Percentiles rank a stretch among this genome's conserved stretches.
Conservation (phyloP, 2,113 vertebrate genomes). For the Cheirogaleus medius region DNA sequence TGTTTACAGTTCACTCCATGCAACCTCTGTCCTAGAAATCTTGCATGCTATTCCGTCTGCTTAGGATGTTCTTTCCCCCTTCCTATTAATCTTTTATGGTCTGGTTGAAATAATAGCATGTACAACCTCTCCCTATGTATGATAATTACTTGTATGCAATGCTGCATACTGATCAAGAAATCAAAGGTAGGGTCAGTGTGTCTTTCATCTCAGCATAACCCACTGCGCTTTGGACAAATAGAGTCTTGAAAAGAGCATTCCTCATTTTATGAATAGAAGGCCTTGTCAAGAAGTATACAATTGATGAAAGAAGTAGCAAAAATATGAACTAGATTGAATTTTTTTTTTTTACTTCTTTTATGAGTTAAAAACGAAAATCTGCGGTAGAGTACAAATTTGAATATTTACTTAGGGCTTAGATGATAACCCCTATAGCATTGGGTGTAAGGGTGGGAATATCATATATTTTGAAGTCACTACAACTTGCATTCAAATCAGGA, state of each 20-base stretch:
- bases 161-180: not conserved
- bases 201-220: not conserved
- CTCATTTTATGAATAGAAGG: not conserved
- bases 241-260: not conserved
- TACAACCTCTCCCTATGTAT: not conserved
- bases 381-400: not conserved
- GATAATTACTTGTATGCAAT: not conserved
- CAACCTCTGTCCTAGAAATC: not conserved
- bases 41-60: not conserved
- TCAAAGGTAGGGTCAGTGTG: not conserved
- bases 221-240: not conserved
- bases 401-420: not conserved
- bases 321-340: not conserved
- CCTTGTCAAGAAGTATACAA: not conserved
- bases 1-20: not conserved
- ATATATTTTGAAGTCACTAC: not conserved
- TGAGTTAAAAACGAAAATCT: slow-evolving; percentile 1
- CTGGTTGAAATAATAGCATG: not conserved
- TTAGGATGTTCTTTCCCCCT: not conserved
- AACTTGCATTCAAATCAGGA: not conserved
- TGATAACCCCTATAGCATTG: not conserved
- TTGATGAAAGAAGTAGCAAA: not conserved
- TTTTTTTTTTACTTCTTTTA: not conserved
- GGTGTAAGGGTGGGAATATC: not conserved
- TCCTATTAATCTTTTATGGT: not conserved